Evolutionary conservation across 2,797 vertebrate species (phyloP), one percentile per base, ranked within the genome.

Genomic region (Eospalax fontanierii): DNA sequence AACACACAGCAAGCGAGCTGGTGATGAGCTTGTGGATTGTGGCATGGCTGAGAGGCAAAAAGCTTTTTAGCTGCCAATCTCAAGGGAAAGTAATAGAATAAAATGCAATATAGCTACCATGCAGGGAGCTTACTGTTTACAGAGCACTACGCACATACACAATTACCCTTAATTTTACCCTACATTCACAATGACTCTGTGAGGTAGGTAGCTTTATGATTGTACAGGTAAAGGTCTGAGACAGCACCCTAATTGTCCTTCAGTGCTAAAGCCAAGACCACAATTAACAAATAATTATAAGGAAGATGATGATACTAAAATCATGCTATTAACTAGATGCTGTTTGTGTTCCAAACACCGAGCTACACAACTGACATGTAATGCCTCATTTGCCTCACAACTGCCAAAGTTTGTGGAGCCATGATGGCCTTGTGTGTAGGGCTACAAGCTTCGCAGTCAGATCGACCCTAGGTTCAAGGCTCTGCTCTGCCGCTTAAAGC

Each of bases 21-120:
- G 82, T 96, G 96, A 95, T 96, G 95, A 97, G 97, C 90, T 96
- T 95, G 90, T 93, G 82, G 84, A 95, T 95, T 28, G 79, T 85
- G 93, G 94, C 93, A 94, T 86, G 94, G 92, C 85, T 97, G 88
- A 96, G 87, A 97, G 85, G 68, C 85, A 95, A 73, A 95, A 96
- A 96, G 94, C 96, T 96, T 95, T 95, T 90, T 94, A 95, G 93
- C 93, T 96, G 91, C 91, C 92, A 94, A 92, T 94, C 74, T 85
- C 74, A 30, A 83, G 65, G 54, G 65, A 92, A 94, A 87, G 65
- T 61, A 96, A 92, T 54, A 70, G 87, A 92, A 95, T 85, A 91
- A 93, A 95, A 96, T 22, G 73, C 70, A 80, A 70, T 38, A 59
- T 40, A 35, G 59, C 81, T 46, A 75, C 63, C 84, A 84, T 71